Evolutionary conservation across 2,797 vertebrate species (phyloP), one percentile per base, ranked within the genome.

Genomic region (Chromobotia macracanthus): DNA sequence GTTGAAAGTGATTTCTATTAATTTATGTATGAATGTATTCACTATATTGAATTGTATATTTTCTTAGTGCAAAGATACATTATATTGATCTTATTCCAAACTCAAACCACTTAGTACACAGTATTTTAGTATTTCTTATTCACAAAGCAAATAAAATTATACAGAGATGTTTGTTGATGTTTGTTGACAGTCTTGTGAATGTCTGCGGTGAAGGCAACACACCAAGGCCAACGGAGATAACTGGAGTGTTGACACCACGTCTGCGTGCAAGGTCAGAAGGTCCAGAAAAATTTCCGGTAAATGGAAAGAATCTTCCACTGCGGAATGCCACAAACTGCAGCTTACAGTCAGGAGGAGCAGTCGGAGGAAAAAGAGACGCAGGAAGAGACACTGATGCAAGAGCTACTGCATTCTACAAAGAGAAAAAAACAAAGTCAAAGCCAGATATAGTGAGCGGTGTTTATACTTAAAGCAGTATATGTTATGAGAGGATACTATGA

Each of bases 351-450:
- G 87, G 83, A 38, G 92, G 91, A 18, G 90, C 85, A 0, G 93
- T 90, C 19, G 92, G 91, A 69, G 94, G 84, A 80, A 99, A 97
- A 51, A 99, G 93, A 77, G 94, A 95, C 2, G 93, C 92, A 0
- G 97, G 98, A 77, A 99, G 92, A 86, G 96, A 96, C 88, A 99
- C 96, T 38, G 98, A 97, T 71, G 96, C 97, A 93, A 99, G 88
- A 55, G 96, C 97, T 48, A 98, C 90, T 83, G 95, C 95, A 89
- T 97, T 98, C 98, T 99, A 90, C 2, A 86, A 53, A 55, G 50
- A 63, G 12, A 65, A 5, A 31, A 18, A 19, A 11, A 70, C 16
- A 44, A 5, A 41, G 58, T 10, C 31, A 31, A 31, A 31, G 31
- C n/a, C n/a, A 31, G 6, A 41, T 41, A 41, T 10, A 41, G 38